Evolutionary conservation across 2,113 vertebrate genomes (phyloP).

Genomic region (Pygoscelis adeliae): DNA sequence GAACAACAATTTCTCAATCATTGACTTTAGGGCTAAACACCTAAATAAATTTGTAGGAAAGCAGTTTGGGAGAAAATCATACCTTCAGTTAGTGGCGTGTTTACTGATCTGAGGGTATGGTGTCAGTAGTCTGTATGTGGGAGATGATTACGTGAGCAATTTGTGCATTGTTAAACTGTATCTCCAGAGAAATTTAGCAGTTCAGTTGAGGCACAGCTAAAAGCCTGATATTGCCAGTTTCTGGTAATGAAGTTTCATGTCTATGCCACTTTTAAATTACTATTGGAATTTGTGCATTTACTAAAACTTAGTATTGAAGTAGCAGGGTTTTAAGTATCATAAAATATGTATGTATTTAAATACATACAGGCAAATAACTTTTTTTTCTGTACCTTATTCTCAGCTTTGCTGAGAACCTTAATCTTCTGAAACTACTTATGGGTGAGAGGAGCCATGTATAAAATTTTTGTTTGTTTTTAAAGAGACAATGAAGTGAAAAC

Average conservation of each 20-base stretch:
- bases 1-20: background rate
- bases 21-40: background rate
- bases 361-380: background rate
- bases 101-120: background rate
- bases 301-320: background rate
- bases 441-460: background rate
- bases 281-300: background rate
- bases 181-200: background rate
- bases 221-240: background rate
- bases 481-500: background rate
- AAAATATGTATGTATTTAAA: background rate
- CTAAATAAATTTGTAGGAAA: background rate
- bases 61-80: background rate
- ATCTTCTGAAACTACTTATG: background rate
- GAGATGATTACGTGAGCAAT: background rate
- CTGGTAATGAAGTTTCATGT: background rate
- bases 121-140: background rate
- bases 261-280: background rate
- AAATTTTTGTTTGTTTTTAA: background rate
- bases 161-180: background rate
- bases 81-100: background rate
- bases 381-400: background rate
- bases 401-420: background rate
- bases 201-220: background rate
- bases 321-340: background rate